Percentiles rank a stretch among this genome's conserved stretches.
Evolutionary conservation across 1,140 invertebrate species (phyloP).

Genomic region (Panonychus citri): DNA sequence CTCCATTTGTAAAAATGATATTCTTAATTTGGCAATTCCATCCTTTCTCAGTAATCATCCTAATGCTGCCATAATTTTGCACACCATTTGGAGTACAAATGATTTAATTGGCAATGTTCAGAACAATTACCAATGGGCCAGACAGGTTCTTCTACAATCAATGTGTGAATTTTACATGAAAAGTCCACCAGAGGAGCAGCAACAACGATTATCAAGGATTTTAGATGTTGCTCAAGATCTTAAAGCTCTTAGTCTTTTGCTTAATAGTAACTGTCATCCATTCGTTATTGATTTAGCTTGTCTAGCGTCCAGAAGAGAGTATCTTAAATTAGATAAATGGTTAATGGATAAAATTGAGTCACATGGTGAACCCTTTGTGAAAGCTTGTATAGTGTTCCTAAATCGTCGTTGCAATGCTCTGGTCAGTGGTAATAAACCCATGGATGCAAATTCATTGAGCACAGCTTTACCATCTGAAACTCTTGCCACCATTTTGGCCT

Average conservation of each 20-base stretch:
- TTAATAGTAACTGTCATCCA: constrained; percentile 73
- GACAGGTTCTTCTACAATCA: constrained; percentile 33
- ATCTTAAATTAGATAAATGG: constrained; percentile 96
- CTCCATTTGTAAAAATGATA: constrained; percentile 5
- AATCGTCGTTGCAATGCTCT: constrained; percentile 53
- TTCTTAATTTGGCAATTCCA: constrained; percentile 33
- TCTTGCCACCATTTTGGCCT: constrained; percentile 57
- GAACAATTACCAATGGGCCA: constrained; percentile 5
- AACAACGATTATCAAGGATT: constrained; percentile 71
- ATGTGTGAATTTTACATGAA: constrained; percentile 89
- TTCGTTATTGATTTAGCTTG: constrained; percentile 96
- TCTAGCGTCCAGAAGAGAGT: constrained; percentile 79
- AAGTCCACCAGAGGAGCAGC: constrained; percentile 59
- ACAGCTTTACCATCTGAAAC: constrained; percentile 68
- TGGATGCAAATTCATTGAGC: constrained; percentile 39
- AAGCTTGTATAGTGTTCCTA: constrained; percentile 58
- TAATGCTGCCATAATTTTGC: constrained; percentile 71
- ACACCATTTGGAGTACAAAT: constrained; percentile 61
- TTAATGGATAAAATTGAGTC: constrained; percentile 84
- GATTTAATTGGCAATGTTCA: constrained; percentile 1
- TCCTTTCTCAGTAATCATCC: constrained; percentile 78
- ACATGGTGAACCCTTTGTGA: constrained; percentile 66
- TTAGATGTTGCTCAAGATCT: constrained; percentile 91
- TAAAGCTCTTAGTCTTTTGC: constrained; percentile 70
- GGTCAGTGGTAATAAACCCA: constrained; percentile 36